Base-by-base conservation (phyloP, 2,888 invertebrate genomes). In the Notodonta ziczac region DNA sequence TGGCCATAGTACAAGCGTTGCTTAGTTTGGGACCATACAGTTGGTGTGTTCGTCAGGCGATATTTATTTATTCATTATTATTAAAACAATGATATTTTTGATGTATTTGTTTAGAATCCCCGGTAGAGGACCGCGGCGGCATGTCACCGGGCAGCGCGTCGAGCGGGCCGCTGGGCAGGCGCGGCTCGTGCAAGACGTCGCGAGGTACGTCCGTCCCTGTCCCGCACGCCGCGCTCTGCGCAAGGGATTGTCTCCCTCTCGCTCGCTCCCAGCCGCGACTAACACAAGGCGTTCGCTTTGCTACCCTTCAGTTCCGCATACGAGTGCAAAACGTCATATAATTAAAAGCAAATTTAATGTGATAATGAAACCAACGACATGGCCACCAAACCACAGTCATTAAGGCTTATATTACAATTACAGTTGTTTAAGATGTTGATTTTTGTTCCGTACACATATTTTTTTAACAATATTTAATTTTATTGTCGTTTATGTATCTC, bases 161-260 rank as follows among this genome's bases (percentile, higher is more conserved):
- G 67, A 94, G 95, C 86, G 95, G 94, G 65, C 95, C 96, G 73
- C 94, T 97, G 71, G 97, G 97, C 65, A 95, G 97, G 46, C 95
- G 97, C 79, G 97, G 97, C 89, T 97, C 97, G 53, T 97, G 97
- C 94, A 97, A 97, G 94, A 97, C 97, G 60, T 97, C 97, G 76
- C 94, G 97, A 96, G 97, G 97, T 97, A 90, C 94, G 96, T 73
- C 8, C 46, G 57, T 58, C 67, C 42, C 63, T 55, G 62, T 58
- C 63, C 57, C 72, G 69, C 78, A 59, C 67, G 59, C 65, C 58
- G 53, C 63, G 62, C 62, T 59, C 54, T 50, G 54, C 48, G 44
- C 52, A 48, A 8, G 58, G 54, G 61, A n/a, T 51, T 68, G 50
- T 59, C 56, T 53, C 64, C 57, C 59, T 75, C 76, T 67, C 70